Evolutionary conservation across 2,888 invertebrate species (phyloP).

Genomic region (Ornithoptera alexandrae): DNA sequence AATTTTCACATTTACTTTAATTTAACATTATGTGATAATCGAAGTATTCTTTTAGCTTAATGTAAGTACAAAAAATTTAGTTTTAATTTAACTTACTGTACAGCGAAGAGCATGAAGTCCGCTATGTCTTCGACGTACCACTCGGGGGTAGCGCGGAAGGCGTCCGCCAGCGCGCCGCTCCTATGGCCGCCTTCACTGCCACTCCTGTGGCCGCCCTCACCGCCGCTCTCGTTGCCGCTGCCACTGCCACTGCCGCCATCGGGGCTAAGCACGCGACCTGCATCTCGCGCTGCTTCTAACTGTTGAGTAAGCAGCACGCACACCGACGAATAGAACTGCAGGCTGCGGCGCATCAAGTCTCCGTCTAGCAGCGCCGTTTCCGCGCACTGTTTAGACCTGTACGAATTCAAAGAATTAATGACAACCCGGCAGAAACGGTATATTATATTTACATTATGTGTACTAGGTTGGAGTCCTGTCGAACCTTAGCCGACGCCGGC

Average conservation of each 20-base stretch:
- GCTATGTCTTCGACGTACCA: constrained; percentile 99
- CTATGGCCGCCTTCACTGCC: constrained; percentile 57
- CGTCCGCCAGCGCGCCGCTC: constrained; percentile 59
- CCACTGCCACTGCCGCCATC: constrained; percentile 58
- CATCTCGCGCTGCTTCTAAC: constrained; percentile 77
- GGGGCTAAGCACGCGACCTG: constrained; percentile 53
- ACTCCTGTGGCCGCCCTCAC: constrained; percentile 39
- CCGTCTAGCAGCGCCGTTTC: constrained; percentile 94
- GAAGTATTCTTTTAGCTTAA: neutral
- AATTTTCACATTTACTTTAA: too few species aligned
- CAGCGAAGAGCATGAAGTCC: constrained; percentile 94
- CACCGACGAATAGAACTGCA: constrained; percentile 93
- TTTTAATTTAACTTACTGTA: constrained; percentile 86
- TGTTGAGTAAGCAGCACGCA: constrained; percentile 87
- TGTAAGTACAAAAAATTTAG: neutral
- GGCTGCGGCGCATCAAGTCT: constrained; percentile 87
- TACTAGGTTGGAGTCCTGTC: too few species aligned
- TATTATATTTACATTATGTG: too few species aligned
- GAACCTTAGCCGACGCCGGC: too few species aligned
- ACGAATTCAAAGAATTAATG: neutral
- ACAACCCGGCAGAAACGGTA: neutral
- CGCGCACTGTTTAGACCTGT: constrained; percentile 92
- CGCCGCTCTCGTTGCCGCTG: constrained; percentile 76
- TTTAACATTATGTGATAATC: too few species aligned
- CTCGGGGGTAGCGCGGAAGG: constrained; percentile 96